Percentiles rank a stretch among this genome's conserved stretches.
phyloP scores from a whole-genome alignment of 2,113 vertebrate genomes.

The Misgurnus mizolepis region DNA sequence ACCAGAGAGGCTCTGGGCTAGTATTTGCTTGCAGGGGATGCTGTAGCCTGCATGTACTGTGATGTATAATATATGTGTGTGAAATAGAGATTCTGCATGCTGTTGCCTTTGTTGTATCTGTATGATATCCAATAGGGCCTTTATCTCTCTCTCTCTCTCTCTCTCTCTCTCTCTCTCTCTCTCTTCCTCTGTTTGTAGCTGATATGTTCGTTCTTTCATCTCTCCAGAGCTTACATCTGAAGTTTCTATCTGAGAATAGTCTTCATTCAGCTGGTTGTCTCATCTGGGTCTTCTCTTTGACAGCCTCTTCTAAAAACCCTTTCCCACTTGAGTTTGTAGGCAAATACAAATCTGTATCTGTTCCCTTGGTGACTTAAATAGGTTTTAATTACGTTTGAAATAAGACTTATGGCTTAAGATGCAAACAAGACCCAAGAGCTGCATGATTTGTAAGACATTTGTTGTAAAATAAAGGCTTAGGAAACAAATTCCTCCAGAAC shows the following conservation, averaged over 20 bases:
- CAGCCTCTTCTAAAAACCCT: slow-evolving; percentile 26
- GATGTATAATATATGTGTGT: background rate
- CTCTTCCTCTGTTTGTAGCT: background rate
- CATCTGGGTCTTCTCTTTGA: slow-evolving; percentile 4
- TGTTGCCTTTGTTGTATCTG: slow-evolving; percentile 20
- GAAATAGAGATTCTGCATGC: background rate
- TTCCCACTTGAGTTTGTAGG: slow-evolving; percentile 8
- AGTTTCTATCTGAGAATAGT: slow-evolving; percentile 15
- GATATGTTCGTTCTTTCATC: slow-evolving; percentile 39
- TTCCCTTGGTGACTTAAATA: slow-evolving; percentile 29
- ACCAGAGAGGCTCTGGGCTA: background rate
- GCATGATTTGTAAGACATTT: background rate
- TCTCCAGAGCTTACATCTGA: slow-evolving; percentile 19
- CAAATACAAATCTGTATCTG: slow-evolving; percentile 10
- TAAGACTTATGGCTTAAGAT: slow-evolving; percentile 15
- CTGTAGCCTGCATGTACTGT: background rate
- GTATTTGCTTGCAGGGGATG: background rate
- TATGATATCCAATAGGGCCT: background rate
- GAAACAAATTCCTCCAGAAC: background rate
- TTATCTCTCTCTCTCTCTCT: background rate
- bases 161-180: background rate
- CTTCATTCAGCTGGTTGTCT: background rate
- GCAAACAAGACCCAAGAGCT: slow-evolving; percentile 7
- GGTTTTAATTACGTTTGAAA: slow-evolving; percentile 22
- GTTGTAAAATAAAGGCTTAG: background rate